These are phyloP conservation scores for Sebastes itinus DNA, from an alignment of 2,797 vertebrate genomes.

Conservation along the genomic window DNA sequence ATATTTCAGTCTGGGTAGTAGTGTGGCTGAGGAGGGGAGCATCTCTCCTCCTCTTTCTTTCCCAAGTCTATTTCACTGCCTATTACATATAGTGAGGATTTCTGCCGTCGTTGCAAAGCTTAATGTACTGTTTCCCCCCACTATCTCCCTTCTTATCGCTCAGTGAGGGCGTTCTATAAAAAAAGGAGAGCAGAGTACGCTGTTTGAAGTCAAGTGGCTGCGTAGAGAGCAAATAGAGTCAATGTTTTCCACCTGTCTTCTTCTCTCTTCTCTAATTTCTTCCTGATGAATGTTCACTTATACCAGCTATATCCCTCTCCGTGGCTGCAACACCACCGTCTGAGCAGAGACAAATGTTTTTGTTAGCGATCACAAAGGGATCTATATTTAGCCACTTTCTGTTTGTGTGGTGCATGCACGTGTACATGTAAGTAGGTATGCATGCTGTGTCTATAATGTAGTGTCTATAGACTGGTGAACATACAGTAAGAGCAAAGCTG, in stretches of 20 bases:
- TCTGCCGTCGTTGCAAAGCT: conserved; percentile 15
- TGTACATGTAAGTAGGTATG: not conserved
- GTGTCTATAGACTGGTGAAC: not conserved
- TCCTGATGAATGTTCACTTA: conserved; percentile 44
- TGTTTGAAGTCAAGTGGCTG: conserved; percentile 61
- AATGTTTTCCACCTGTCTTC: conserved; percentile 60
- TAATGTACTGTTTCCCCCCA: conserved; percentile 18
- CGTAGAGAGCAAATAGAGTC: conserved; percentile 55
- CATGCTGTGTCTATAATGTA: not conserved
- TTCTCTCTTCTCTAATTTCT: conserved; percentile 49
- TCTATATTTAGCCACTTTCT: conserved; percentile 28
- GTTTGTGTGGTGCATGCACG: not conserved
- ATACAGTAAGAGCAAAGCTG: not conserved
- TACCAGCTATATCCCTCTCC: conserved; percentile 3
- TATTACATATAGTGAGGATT: conserved; percentile 26
- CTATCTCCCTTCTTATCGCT: conserved; percentile 55
- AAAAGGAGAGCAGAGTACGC: conserved; percentile 38
- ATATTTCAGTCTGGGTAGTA: conserved; percentile 54
- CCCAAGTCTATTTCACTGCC: conserved; percentile 22
- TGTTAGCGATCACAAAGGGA: conserved; percentile 26
- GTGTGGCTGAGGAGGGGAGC: conserved; percentile 31
- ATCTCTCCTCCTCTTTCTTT: conserved; percentile 29
- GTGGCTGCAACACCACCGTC: not conserved
- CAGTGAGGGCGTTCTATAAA: conserved; percentile 43
- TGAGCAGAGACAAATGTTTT: conserved; percentile 2